Base-by-base conservation (phyloP, 2,888 invertebrate species). In the Neelides folsomi region DNA sequence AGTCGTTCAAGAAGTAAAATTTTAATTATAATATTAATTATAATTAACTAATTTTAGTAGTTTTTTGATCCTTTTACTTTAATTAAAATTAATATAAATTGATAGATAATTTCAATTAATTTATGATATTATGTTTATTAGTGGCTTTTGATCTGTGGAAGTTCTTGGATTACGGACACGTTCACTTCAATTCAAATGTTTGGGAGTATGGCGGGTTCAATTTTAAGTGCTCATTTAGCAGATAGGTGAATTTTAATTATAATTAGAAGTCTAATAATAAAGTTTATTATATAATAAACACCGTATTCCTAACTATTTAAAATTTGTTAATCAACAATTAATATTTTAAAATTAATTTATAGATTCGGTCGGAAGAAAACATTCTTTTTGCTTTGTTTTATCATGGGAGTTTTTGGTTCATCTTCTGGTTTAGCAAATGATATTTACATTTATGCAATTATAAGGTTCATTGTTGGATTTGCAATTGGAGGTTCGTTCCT, bases 181-280 rank as follows among this genome's bases (percentile, higher is more conserved):
- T 43, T 61, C 12, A 61, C 59, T 1, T 59, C 58, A 27, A 51
- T 56, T 13, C 59, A 59, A 47, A 63, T 63, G 60, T 43, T 52
- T 10, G 63, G 63, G 12, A 53, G 43, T 18, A 55, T 47, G 49
- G n/a, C 47, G 6, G 55, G 55, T n/a, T 48, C 55, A 2, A 48
- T 58, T 37, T n/a, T 60, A 1, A 59, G 59, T 6, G 54, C 61
- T 4, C 40, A 59, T n/a, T 38, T 52, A 1, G 52, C 61, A 2
- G 60, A 61, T 12, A 53, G 53, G 51, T 27, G 27, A 3, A 3
- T 5, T 5, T 27, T 7, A 27, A 5, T 27, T 27, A 3, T 27
- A 27, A 27, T 7, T 27, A 27, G 49, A 51, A 38, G 18, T 16
- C n/a, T 5, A 9, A 5, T 46, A 15, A 19, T n/a, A n/a, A n/a